phyloP scores from a whole-genome alignment of 2,888 invertebrate species.

The Fragum sueziense region DNA sequence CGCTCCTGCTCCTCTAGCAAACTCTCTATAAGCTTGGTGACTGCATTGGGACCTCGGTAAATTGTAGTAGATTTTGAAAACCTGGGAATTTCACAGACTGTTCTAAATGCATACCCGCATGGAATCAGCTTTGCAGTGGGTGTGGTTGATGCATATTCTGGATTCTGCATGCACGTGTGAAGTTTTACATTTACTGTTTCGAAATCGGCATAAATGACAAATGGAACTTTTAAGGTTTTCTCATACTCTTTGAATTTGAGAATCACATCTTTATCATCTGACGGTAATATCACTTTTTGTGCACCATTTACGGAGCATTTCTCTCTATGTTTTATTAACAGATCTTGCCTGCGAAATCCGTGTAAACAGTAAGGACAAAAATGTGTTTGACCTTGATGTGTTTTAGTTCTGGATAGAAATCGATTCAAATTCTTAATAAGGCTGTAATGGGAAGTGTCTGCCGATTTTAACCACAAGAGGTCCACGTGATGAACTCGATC shows the following conservation, averaged over 20 bases:
- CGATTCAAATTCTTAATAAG: constrained; percentile 51
- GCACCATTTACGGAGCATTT: constrained; percentile 33
- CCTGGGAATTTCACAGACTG: constrained; percentile 27
- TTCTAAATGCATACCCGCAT: constrained; percentile 44
- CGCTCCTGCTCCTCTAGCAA: constrained; percentile 37
- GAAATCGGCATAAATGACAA: constrained; percentile 49
- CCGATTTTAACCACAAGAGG: constrained; percentile 44
- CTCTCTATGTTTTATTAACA: constrained; percentile 24
- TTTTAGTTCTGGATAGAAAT: constrained; percentile 45
- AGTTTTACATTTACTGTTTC: constrained; percentile 36
- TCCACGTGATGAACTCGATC: constrained; percentile 42
- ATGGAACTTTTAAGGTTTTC: constrained; percentile 35
- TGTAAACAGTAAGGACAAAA: constrained; percentile 40
- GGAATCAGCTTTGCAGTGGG: constrained; percentile 30
- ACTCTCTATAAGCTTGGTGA: constrained; percentile 34
- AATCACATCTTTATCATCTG: constrained; percentile 8
- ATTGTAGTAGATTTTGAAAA: constrained; percentile 40
- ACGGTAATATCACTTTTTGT: constrained; percentile 28
- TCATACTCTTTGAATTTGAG: constrained; percentile 41
- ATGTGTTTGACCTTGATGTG: constrained; percentile 1
- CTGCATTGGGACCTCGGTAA: constrained; percentile 39
- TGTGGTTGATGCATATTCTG: constrained; percentile 19
- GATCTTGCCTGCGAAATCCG: constrained; percentile 18
- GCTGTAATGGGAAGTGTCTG: constrained; percentile 52
- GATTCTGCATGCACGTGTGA: constrained; percentile 38